A percentile compares a stretch with the other conserved stretches of the same genome.
These are phyloP conservation scores for Chloroceryle inda DNA, from an alignment of 2,797 vertebrate species.

Conservation along the genomic window DNA sequence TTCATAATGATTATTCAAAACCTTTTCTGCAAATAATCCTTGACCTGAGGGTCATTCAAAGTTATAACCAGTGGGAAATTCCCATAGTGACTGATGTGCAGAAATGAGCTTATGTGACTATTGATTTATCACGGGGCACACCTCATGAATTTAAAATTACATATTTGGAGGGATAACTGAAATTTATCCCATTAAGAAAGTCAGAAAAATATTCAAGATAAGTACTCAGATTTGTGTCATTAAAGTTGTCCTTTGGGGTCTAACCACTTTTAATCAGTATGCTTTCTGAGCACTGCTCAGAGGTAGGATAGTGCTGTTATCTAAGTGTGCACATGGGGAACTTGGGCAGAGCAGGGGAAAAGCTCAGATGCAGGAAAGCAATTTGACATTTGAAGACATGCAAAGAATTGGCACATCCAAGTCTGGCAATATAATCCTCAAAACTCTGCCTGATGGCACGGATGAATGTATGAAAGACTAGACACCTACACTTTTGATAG, in stretches of 20 bases:
- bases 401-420: neutral
- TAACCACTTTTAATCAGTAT: neutral
- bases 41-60: neutral
- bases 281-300: neutral
- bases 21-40: neutral
- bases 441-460: neutral
- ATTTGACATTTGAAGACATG: neutral
- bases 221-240: neutral
- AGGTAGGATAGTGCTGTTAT: neutral
- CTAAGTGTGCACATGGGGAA: neutral
- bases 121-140: neutral
- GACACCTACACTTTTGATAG: accelerated
- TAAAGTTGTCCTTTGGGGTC: neutral
- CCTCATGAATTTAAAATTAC: neutral
- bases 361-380: neutral
- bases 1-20: neutral
- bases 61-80: neutral
- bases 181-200: neutral
- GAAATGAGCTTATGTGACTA: neutral
- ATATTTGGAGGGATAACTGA: neutral
- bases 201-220: neutral
- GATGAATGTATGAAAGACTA: neutral
- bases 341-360: neutral
- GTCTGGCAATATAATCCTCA: neutral
- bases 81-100: neutral